Base-by-base conservation (phyloP, 2,888 invertebrate genomes). In the Priocnemis perturbator region DNA sequence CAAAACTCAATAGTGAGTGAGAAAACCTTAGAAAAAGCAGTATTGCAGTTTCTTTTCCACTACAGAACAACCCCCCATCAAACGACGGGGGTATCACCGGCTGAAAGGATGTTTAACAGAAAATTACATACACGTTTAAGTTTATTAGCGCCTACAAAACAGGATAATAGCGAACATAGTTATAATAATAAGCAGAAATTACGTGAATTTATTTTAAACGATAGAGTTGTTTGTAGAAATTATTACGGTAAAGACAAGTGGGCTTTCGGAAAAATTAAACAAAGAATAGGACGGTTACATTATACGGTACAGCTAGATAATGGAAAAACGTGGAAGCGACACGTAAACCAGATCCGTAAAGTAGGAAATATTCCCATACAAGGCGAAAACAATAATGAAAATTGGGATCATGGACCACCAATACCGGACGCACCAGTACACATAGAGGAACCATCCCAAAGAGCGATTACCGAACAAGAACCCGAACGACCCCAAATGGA, bases 251-350 rank as follows among this genome's bases (percentile, higher is more conserved):
- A 21, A 48, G 26, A 30, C 4, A 64, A 64, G 19, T 58, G 58
- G 17, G 17, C 20, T 15, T 64, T 57, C 17, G 56, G 47, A n/a
- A 47, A 11, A 47, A 11, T 45, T 69, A 71, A 58, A 65, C 3
- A 15, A 3, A 11, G 30, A 26, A n/a, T 56, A 21, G 23, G 23
- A 4, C 21, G 26, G n/a, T 17, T 3, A 56, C 23, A 56, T 2
- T 56, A 56, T 23, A 15, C 3, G 14, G 0, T 56, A 23, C 23
- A 11, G 2, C n/a, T 26, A 21, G 55, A 55, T 23, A 23, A 55
- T 14, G 23, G 73, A 14, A 21, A 23, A 55, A 55, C 23, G 1
- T 56, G 56, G 30, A 21, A 23, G 26, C 56, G n/a, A 0, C 56
- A 56, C 26, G 26, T 56, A 14, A 23, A 56, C 17, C 0, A 56